Evolutionary conservation across 2,797 vertebrate genomes (phyloP).

Genomic region (Gastrophryne carolinensis): DNA sequence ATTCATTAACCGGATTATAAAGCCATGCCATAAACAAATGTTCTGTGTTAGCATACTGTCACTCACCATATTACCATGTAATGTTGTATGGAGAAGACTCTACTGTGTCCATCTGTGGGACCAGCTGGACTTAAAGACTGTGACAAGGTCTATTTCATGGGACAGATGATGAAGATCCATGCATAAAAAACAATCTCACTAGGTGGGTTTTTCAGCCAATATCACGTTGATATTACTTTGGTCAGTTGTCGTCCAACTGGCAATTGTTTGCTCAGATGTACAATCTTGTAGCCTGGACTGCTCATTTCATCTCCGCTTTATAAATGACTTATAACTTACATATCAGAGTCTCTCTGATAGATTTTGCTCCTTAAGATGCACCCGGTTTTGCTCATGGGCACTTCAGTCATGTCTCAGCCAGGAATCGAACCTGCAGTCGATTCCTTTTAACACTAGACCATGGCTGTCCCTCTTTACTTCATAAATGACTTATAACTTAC

Average conservation of each 20-base stretch:
- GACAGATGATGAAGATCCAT: slow-evolving; percentile 32
- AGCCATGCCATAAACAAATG: neutral
- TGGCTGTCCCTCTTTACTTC: no score
- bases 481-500: no score
- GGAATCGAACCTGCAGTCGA: no score
- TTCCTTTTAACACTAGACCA: no score
- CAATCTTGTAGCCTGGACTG: slow-evolving; percentile 29
- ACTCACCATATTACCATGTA: neutral
- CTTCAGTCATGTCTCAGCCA: no score
- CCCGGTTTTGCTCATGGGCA: no score
- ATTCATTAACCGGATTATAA: no score
- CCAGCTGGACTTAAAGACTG: slow-evolving; percentile 23
- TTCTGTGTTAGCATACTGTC: neutral
- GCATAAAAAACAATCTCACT: slow-evolving; percentile 21
- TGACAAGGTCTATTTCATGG: slow-evolving; percentile 8
- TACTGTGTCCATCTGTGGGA: slow-evolving; percentile 3
- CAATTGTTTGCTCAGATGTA: slow-evolving; percentile 28
- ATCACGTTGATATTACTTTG: slow-evolving; percentile 23
- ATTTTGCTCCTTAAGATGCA: no score
- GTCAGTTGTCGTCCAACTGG: slow-evolving; percentile 34
- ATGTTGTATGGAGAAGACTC: neutral
- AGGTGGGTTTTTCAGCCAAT: slow-evolving; percentile 26
- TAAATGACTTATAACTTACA: slow-evolving; percentile 28
- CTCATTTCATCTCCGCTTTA: slow-evolving; percentile 18
- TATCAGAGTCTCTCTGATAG: neutral